Evolutionary conservation across 2,888 invertebrate species (phyloP), one percentile per base, ranked within the genome.

Genomic region (Drosophila mayaguana): DNA sequence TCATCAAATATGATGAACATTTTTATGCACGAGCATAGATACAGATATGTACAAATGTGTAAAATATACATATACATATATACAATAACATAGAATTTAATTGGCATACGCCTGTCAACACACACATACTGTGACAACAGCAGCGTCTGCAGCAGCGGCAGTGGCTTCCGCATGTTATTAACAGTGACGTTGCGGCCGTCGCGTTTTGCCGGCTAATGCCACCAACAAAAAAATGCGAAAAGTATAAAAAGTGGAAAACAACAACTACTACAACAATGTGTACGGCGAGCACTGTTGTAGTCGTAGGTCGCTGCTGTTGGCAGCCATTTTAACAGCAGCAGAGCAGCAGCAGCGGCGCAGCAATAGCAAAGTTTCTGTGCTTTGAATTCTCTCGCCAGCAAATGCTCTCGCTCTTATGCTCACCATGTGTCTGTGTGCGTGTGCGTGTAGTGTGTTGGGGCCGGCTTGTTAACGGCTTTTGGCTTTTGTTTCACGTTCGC

Each of bases 161-260:
- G 54, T 55, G 56, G 72, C 64, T 75, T 80, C 71, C 67, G 81
- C 74, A 77, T 80, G 77, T 80, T 89, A 84, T 78, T 79, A 83
- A 79, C 78, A 78, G 76, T 77, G 76, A 79, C 77, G 77, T 75
- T 64, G 63, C 53, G 18, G 38, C 38, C 25, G 51, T 36, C 59
- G 53, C 16, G n/a, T 55, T 75, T 60, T 63, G 60, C 72, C 72
- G 75, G 68, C 71, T 62, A 55, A n/a, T 40, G 40, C 36, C 28
- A 61, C 3, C 55, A 63, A 63, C 55, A 56, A 25, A 60, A 60
- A 63, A 68, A 51, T 8, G 56, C 56, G 32, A 46, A 54, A 16
- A 46, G 43, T 7, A 61, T 34, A 36, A 51, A 32, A 20, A 45
- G 9, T 16, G 8, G 28, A 59, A 46, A 16, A 28, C 18, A 32